Conservation (phyloP, 2,888 invertebrate species). For the Argyresthia albistria region DNA sequence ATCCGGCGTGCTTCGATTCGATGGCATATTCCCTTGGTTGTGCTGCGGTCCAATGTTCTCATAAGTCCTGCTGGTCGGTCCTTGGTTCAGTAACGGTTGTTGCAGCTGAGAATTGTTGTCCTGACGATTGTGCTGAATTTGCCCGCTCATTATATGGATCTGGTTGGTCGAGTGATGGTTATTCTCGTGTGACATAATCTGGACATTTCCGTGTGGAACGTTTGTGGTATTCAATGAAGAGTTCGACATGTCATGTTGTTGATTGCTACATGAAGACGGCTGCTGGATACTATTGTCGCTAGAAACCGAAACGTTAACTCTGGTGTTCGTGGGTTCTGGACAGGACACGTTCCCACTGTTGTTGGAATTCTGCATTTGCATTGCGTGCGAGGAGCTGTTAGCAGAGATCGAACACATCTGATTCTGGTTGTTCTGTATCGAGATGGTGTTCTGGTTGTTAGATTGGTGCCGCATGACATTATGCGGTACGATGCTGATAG, state of each 20-base stretch:
- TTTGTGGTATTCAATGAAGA: slow-evolving; percentile 36
- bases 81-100: slow-evolving; percentile 34
- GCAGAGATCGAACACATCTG: slow-evolving; percentile 51
- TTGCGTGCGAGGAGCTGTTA: slow-evolving; percentile 43
- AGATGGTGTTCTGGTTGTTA: slow-evolving; percentile 47
- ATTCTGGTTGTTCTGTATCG: slow-evolving; percentile 44
- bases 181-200: slow-evolving; percentile 52
- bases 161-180: slow-evolving; percentile 47
- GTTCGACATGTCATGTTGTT: slow-evolving; percentile 45
- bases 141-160: slow-evolving; percentile 64
- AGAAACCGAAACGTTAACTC: slow-evolving; percentile 41
- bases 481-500: slow-evolving; percentile 60
- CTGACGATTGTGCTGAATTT: slow-evolving; percentile 57
- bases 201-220: slow-evolving; percentile 52
- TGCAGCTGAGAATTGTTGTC: slow-evolving; percentile 49
- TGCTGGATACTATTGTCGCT: slow-evolving; percentile 42
- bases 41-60: slow-evolving; percentile 49
- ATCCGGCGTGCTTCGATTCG: slow-evolving; percentile 50
- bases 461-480: slow-evolving; percentile 48
- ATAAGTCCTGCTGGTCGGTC: slow-evolving; percentile 37
- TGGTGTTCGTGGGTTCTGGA: slow-evolving; percentile 48
- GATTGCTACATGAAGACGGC: slow-evolving; percentile 19
- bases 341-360: slow-evolving; percentile 57
- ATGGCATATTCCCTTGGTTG: slow-evolving; percentile 41
- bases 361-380: slow-evolving; percentile 53